phyloP scores from a whole-genome alignment of 2,888 invertebrate genomes.

The Dolichopus griseipennis region DNA sequence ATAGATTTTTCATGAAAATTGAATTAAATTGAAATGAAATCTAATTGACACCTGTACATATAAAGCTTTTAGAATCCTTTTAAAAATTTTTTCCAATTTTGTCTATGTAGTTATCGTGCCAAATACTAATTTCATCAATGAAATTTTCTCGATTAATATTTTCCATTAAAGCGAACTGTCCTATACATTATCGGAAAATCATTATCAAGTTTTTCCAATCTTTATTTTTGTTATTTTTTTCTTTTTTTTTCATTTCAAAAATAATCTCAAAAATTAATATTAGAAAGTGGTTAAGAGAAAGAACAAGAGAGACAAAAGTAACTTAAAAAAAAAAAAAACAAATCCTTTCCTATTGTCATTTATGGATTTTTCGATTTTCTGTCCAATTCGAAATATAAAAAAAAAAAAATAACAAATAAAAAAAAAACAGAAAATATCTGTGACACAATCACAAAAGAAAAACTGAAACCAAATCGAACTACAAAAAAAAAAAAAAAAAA shows the following conservation, averaged over 20 bases:
- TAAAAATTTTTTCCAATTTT: background rate
- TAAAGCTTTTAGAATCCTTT: background rate
- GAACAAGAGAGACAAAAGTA: background rate
- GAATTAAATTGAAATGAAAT: background rate
- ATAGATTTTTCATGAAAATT: too few species aligned
- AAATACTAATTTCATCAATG: background rate
- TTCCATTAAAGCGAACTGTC: background rate
- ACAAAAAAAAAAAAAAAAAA: too few species aligned
- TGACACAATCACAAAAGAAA: background rate
- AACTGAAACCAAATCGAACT: background rate
- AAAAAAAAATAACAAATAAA: background rate
- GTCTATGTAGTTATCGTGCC: background rate
- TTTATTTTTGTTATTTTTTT: too few species aligned
- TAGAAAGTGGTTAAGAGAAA: background rate
- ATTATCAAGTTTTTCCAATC: too few species aligned
- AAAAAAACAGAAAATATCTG: background rate
- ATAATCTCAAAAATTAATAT: background rate
- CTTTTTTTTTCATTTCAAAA: background rate
- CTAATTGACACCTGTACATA: conserved; percentile 1
- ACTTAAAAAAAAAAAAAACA: too few species aligned
- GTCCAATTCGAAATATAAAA: background rate
- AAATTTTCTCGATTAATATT: background rate
- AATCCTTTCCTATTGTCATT: conserved; percentile 6
- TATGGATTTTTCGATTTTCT: background rate
- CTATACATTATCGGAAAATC: background rate